phyloP scores from a whole-genome alignment of 2,888 invertebrate genomes.

The Hedya salicella region DNA sequence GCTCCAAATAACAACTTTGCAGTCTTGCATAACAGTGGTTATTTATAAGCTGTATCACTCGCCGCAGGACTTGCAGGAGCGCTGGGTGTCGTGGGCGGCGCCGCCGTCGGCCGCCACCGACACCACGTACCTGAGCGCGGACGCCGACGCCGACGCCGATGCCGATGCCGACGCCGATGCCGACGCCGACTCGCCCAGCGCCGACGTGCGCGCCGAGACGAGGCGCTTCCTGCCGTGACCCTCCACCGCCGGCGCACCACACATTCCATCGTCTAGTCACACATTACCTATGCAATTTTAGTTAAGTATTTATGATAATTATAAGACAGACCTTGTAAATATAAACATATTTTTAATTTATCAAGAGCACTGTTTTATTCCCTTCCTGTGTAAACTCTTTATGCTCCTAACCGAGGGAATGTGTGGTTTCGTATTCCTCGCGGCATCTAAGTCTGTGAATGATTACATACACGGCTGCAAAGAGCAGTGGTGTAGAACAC shows the following conservation, averaged over 20 bases:
- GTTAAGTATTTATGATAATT: conserved; percentile 28
- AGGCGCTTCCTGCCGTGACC: conserved; percentile 30
- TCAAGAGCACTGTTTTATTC: no score
- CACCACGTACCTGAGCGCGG: conserved; percentile 72
- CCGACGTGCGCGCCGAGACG: conserved; percentile 51
- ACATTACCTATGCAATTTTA: conserved; percentile 21
- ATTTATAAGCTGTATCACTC: background rate
- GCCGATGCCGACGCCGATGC: conserved; percentile 14
- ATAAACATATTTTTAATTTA: conserved; percentile 7
- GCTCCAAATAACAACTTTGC: no score
- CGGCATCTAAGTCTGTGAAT: no score
- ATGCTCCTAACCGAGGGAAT: no score
- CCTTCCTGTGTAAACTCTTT: no score
- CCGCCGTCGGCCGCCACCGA: conserved; percentile 66
- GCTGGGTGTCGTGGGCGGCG: conserved; percentile 70
- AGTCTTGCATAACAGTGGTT: no score
- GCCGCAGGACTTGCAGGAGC: conserved; percentile 54
- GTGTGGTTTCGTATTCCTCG: no score
- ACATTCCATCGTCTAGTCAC: conserved; percentile 40
- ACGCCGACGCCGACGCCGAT: conserved; percentile 47
- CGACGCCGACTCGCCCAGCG: conserved; percentile 35
- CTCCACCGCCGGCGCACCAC: conserved; percentile 2
- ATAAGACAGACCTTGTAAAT: conserved; percentile 23
- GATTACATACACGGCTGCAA: no score
- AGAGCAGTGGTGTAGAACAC: no score